Evolutionary conservation across 2,888 invertebrate species (phyloP).

Genomic region (Vanessa cardui): DNA sequence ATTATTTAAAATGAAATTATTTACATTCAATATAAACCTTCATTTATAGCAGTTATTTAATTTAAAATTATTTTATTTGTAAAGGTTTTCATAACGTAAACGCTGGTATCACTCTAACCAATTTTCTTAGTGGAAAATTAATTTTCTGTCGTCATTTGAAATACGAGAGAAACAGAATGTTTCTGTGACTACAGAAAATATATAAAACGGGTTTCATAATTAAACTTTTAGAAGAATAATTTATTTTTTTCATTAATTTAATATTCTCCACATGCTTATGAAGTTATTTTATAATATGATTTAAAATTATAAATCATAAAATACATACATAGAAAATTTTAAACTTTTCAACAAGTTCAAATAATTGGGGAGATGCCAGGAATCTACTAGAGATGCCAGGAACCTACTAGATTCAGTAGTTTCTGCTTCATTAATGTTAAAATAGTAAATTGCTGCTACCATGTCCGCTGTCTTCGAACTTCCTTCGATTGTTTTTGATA

Average conservation of each 20-base stretch:
- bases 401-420: conserved; percentile 12
- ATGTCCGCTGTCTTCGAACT: conserved; percentile 13
- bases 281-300: not conserved
- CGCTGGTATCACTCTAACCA: no score
- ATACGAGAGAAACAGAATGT: no score
- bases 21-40: no score
- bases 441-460: conserved; percentile 17
- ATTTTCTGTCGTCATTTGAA: no score
- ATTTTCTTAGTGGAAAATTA: no score
- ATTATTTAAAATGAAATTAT: no score
- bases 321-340: conserved; percentile 7
- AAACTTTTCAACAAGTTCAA: conserved; percentile 39
- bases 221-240: no score
- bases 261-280: not conserved
- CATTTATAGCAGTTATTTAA: no score
- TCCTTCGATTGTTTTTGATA: conserved; percentile 8
- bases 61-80: no score
- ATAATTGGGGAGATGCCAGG: conserved; percentile 21
- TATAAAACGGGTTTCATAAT: no score
- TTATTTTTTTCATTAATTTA: not conserved
- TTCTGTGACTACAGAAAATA: no score
- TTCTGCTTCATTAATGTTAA: conserved; percentile 21
- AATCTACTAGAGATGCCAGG: conserved; percentile 18
- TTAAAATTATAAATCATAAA: conserved; percentile 2
- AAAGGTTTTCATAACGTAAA: no score